phyloP scores from a whole-genome alignment of 2,888 invertebrate genomes.

The Therioaphis trifolii region DNA sequence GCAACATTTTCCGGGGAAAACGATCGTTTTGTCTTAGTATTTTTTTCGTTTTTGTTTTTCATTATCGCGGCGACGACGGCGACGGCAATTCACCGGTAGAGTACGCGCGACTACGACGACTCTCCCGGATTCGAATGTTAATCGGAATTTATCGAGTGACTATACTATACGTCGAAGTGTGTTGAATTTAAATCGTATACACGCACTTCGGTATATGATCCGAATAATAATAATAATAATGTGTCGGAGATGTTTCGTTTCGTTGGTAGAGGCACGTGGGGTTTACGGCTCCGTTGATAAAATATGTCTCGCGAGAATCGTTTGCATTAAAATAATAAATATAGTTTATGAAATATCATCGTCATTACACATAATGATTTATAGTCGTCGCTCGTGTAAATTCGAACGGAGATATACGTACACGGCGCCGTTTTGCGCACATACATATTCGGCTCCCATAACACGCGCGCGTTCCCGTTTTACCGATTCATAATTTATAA shows the following conservation, averaged over 20 bases:
- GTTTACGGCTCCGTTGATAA: slow-evolving; percentile 14
- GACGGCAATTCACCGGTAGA: background rate
- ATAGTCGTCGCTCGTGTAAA: too few species aligned
- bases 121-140: background rate
- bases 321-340: slow-evolving; percentile 37
- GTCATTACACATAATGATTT: slow-evolving; percentile 31
- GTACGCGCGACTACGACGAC: background rate
- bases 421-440: background rate
- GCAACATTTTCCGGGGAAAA: too few species aligned
- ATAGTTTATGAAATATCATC: slow-evolving; percentile 33
- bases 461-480: background rate
- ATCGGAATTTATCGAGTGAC: too few species aligned
- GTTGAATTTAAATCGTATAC: too few species aligned
- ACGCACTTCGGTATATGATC: too few species aligned
- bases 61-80: background rate
- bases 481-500: slow-evolving; percentile 8
- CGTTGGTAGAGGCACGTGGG: too few species aligned
- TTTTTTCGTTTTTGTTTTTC: too few species aligned
- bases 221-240: too few species aligned
- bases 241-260: too few species aligned
- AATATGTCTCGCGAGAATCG: background rate
- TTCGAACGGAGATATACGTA: too few species aligned
- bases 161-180: too few species aligned
- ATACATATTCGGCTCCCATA: background rate
- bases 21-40: too few species aligned